Conservation (phyloP, 2,113 vertebrate genomes). For the Anarhynchus alexandrinus region DNA sequence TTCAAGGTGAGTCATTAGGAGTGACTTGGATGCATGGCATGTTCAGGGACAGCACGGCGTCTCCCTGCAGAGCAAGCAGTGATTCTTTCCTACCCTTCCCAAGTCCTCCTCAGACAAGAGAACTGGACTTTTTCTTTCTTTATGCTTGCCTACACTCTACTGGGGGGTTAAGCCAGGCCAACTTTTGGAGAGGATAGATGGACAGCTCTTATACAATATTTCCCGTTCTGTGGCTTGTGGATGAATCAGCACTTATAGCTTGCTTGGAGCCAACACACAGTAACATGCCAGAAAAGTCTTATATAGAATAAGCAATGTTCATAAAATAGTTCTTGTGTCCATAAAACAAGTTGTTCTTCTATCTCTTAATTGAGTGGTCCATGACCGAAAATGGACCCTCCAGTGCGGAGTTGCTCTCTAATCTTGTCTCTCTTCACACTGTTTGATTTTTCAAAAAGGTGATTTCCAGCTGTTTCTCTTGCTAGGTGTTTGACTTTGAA, state of each 20-base stretch:
- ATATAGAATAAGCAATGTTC: background rate
- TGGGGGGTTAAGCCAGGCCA: background rate
- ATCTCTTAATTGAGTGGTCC: background rate
- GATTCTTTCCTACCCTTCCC: background rate
- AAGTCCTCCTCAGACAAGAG: background rate
- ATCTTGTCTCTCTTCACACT: background rate
- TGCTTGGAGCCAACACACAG: background rate
- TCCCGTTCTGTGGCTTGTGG: background rate
- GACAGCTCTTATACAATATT: background rate
- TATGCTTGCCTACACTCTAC: background rate
- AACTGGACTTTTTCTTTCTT: background rate
- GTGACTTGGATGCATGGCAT: background rate
- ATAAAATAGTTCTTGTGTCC: background rate
- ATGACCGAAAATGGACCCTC: background rate
- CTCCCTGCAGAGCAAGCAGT: background rate
- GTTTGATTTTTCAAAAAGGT: background rate
- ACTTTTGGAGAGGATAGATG: background rate
- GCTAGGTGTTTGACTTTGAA: constrained; percentile 87
- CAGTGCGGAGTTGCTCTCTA: background rate
- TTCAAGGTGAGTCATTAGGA: constrained; percentile 71
- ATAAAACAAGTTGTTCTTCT: background rate
- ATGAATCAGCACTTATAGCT: background rate
- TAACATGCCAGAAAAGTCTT: background rate
- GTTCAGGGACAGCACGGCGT: background rate
- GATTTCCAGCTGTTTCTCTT: background rate